Conservation (phyloP, 2,113 vertebrate genomes). For the Pimephales promelas region DNA sequence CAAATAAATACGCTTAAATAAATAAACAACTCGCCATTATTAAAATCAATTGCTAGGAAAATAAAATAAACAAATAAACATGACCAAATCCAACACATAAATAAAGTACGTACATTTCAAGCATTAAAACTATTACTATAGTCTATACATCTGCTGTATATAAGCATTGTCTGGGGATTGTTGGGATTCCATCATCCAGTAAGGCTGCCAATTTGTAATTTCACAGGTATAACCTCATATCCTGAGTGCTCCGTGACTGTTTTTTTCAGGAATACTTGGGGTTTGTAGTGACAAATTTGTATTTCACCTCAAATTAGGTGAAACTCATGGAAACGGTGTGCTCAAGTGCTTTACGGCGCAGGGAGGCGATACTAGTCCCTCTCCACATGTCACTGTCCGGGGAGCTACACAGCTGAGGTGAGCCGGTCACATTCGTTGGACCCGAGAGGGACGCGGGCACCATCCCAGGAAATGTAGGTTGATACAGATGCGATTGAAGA, state of each 20-base stretch:
- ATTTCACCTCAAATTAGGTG: conserved; percentile 79
- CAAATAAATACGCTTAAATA: conserved; percentile 48
- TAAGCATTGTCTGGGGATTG: conserved; percentile 13
- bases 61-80: conserved; percentile 33
- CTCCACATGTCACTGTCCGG: conserved; percentile 99
- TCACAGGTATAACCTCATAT: conserved; percentile 49
- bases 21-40: conserved; percentile 23
- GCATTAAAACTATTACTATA: conserved; percentile 4
- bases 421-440: conserved; percentile 90
- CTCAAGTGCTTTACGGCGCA: conserved; percentile 97
- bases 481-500: conserved; percentile 96
- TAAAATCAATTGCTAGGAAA: conserved; percentile 25
- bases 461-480: conserved; percentile 95
- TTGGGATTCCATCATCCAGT: conserved; percentile 41
- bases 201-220: conserved; percentile 56
- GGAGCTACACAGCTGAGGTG: conserved; percentile 94
- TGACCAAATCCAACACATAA: conserved; percentile 30
- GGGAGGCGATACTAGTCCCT: conserved; percentile 97
- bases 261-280: conserved; percentile 41
- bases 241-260: conserved; percentile 50
- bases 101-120: conserved; percentile 37
- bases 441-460: conserved; percentile 91
- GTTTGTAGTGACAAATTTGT: conserved; percentile 17
- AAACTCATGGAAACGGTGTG: conserved; percentile 99
- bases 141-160: neutral